Percentiles rank a stretch among this genome's conserved stretches.
Evolutionary conservation across 2,113 vertebrate species (phyloP).

Genomic region (Nerophis lumbriciformis): DNA sequence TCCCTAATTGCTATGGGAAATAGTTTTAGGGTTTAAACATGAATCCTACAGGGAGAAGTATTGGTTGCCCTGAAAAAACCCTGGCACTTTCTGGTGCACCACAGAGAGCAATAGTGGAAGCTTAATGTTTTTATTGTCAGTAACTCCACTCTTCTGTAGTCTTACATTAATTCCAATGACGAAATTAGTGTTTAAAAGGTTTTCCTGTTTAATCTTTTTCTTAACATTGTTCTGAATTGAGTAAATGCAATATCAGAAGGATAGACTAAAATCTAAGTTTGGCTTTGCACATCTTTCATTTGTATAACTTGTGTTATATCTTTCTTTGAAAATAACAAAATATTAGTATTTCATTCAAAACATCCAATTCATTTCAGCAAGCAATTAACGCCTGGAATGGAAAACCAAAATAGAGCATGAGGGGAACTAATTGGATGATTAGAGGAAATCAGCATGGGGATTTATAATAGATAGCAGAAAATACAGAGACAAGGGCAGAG

Average conservation of each 20-base stretch:
- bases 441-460: constrained; percentile 2
- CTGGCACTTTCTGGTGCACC: constrained; percentile 3
- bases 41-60: constrained; percentile 27
- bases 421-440: constrained; percentile 5
- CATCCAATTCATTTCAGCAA: background rate
- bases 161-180: constrained; percentile 3
- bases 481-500: background rate
- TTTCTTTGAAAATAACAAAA: background rate
- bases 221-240: background rate
- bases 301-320: background rate
- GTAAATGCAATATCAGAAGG: background rate
- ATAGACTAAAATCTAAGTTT: background rate
- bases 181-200: background rate
- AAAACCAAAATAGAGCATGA: constrained; percentile 1
- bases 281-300: background rate
- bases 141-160: background rate
- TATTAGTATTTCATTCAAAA: constrained; percentile 1
- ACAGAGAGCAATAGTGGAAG: background rate
- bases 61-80: constrained; percentile 36
- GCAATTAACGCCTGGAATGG: background rate
- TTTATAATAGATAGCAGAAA: background rate
- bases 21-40: constrained; percentile 39
- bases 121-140: constrained; percentile 11
- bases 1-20: constrained; percentile 21
- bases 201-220: background rate